A percentile compares a stretch with the other conserved stretches of the same genome.
Evolutionary conservation across 2,797 vertebrate species (phyloP).

Genomic region (Dermochelys coriacea): DNA sequence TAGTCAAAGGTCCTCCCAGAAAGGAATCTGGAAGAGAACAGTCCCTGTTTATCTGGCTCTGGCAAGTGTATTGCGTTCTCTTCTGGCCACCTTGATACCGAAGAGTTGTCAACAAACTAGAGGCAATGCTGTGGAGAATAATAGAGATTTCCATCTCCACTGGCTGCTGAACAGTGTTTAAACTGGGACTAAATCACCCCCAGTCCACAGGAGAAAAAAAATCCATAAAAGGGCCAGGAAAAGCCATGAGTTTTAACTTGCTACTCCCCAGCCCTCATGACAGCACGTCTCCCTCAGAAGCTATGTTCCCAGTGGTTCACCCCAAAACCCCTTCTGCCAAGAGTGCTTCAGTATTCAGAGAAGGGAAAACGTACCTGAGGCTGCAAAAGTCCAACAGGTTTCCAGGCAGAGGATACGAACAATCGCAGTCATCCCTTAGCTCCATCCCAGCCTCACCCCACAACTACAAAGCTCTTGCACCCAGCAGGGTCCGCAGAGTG

Average conservation of each 20-base stretch:
- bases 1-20: not conserved
- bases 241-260: accelerated
- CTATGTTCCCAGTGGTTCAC: not conserved
- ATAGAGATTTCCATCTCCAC: not conserved
- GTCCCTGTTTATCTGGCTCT: not conserved
- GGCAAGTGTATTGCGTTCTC: not conserved
- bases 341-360: not conserved
- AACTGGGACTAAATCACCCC: not conserved
- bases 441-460: not conserved
- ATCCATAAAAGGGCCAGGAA: not conserved
- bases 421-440: not conserved
- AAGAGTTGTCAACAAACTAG: not conserved
- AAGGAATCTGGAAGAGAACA: not conserved
- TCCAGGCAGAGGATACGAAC: not conserved
- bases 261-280: not conserved
- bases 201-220: not conserved
- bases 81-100: not conserved
- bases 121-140: not conserved
- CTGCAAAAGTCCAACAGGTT: not conserved
- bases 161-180: not conserved
- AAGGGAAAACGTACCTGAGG: not conserved
- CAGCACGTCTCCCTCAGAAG: not conserved
- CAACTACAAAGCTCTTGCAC: not conserved
- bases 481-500: too few relatives aligned
- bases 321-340: not conserved